Percentiles rank a stretch among this genome's conserved stretches.
These are phyloP conservation scores for Lasiurus borealis DNA, from an alignment of 2,113 vertebrate genomes.

Conservation along the genomic window DNA sequence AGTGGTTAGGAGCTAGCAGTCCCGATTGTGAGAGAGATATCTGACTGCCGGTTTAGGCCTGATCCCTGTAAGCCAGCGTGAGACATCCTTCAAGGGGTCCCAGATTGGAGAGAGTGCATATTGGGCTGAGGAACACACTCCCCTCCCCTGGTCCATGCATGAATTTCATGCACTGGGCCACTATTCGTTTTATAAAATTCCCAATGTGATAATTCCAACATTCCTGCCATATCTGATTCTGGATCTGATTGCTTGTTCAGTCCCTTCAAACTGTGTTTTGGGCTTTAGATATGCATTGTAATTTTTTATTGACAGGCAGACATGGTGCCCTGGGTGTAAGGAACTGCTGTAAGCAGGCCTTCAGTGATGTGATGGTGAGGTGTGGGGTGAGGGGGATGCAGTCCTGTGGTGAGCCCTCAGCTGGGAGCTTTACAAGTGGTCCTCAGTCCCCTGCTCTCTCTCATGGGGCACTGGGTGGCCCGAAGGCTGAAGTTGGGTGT, in stretches of 20 bases:
- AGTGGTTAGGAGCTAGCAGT: too few relatives aligned
- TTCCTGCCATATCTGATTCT: background rate
- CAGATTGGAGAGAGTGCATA: too few relatives aligned
- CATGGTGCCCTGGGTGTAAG: background rate
- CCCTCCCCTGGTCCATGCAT: too few relatives aligned
- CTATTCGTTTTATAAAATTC: background rate
- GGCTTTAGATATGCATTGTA: background rate
- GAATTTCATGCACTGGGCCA: too few relatives aligned
- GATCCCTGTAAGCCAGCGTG: too few relatives aligned
- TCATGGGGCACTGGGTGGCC: too few relatives aligned
- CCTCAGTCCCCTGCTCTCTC: background rate
- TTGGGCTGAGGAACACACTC: too few relatives aligned
- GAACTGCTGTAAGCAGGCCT: background rate
- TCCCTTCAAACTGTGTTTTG: background rate
- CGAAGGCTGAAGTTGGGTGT: background rate
- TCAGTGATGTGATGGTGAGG: background rate
- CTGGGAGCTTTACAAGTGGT: background rate
- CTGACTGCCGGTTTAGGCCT: too few relatives aligned
- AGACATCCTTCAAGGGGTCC: too few relatives aligned
- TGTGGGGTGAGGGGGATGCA: background rate
- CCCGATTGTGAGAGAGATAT: too few relatives aligned
- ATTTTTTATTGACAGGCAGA: background rate
- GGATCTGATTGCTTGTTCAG: background rate
- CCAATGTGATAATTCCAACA: background rate
- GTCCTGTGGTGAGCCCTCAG: background rate